These are phyloP conservation scores for Falco punctatus DNA, from an alignment of 2,113 vertebrate species.

Conservation along the genomic window DNA sequence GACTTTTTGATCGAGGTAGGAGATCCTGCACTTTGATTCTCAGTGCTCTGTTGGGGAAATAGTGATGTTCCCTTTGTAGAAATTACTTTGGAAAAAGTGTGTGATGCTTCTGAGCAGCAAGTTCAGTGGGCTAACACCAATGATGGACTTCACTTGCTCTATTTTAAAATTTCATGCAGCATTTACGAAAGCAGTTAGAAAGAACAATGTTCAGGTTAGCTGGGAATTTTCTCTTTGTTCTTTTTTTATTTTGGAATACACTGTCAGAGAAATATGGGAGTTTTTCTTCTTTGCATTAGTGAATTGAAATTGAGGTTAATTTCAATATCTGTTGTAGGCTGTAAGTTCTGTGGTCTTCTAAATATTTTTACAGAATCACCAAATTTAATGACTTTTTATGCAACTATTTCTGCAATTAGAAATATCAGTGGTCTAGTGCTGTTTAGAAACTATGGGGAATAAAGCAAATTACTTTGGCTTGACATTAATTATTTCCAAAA, in stretches of 20 bases:
- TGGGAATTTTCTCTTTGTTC: background rate
- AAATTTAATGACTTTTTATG: background rate
- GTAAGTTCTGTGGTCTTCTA: background rate
- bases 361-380: background rate
- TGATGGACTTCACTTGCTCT: background rate
- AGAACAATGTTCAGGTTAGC: background rate
- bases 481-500: background rate
- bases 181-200: background rate
- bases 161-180: background rate
- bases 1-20: conserved; percentile 98
- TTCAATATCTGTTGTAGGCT: background rate
- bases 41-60: background rate
- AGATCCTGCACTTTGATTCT: background rate
- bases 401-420: background rate
- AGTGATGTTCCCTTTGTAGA: background rate
- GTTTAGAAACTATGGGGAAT: background rate
- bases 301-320: background rate
- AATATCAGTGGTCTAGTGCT: background rate
- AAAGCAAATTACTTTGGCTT: background rate
- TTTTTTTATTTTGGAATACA: background rate
- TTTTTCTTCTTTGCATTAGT: background rate
- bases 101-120: background rate
- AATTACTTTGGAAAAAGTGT: background rate
- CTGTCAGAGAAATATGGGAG: background rate
- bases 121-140: background rate